These are phyloP conservation scores for Ganaspis brasiliensis DNA, from an alignment of 2,888 invertebrate species.

Conservation along the genomic window DNA sequence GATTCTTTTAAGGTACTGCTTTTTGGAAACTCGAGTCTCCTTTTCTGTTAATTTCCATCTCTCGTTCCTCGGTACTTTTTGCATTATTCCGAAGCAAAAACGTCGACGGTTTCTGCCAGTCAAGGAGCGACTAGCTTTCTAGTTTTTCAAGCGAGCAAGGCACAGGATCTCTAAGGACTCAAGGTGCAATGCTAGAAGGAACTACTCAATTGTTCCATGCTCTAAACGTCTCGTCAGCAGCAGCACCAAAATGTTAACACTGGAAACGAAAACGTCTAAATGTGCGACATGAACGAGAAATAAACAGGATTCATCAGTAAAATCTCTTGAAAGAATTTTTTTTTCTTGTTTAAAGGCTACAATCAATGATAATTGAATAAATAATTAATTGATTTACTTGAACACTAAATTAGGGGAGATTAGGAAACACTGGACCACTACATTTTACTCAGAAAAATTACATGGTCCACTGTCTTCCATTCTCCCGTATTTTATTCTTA, in stretches of 20 bases:
- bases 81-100: slow-evolving; percentile 44
- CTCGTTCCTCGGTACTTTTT: slow-evolving; percentile 37
- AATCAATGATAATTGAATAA: too few species aligned
- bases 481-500: too few species aligned
- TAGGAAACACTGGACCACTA: too few species aligned
- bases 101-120: slow-evolving; percentile 51
- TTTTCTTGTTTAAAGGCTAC: too few species aligned
- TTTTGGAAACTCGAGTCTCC: slow-evolving; percentile 15
- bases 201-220: slow-evolving; percentile 75
- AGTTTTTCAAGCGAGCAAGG: slow-evolving; percentile 74
- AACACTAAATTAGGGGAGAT: too few species aligned
- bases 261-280: slow-evolving; percentile 75
- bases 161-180: slow-evolving; percentile 73
- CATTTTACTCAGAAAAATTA: too few species aligned
- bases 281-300: slow-evolving; percentile 66
- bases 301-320: slow-evolving; percentile 24
- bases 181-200: slow-evolving; percentile 75
- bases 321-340: too few species aligned
- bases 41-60: slow-evolving; percentile 11
- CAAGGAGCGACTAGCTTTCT: slow-evolving; percentile 51
- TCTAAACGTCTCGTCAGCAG: slow-evolving; percentile 77
- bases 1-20: slow-evolving; percentile 29
- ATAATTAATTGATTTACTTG: too few species aligned
- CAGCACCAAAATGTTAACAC: slow-evolving; percentile 79
- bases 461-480: too few species aligned